Percentiles rank a stretch among this genome's conserved stretches.
These are phyloP conservation scores for Trichomycterus rosablanca DNA, from an alignment of 2,113 vertebrate species.

Conservation along the genomic window DNA sequence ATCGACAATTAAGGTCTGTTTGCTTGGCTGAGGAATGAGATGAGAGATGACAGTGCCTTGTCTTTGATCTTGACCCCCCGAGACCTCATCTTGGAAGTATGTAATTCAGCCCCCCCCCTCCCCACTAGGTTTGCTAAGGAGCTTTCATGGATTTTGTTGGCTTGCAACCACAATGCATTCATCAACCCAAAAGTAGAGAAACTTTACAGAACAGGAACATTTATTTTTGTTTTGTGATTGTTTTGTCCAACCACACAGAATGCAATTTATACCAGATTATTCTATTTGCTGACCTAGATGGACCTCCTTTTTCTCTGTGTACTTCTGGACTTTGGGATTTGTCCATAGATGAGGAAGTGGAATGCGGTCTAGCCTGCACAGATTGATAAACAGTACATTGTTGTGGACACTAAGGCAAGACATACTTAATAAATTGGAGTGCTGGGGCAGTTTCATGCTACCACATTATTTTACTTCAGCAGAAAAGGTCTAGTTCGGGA, in stretches of 20 bases:
- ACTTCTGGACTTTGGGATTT: slow-evolving; percentile 34
- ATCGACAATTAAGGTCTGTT: slow-evolving; percentile 62
- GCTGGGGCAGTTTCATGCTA: slow-evolving; percentile 51
- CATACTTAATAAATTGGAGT: slow-evolving; percentile 54
- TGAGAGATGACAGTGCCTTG: slow-evolving; percentile 58
- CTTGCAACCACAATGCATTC: slow-evolving; percentile 18
- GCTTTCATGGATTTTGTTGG: slow-evolving; percentile 25
- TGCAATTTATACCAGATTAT: slow-evolving; percentile 23
- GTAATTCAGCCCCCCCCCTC: slow-evolving; percentile 33
- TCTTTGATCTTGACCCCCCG: slow-evolving; percentile 61
- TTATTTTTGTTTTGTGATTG: slow-evolving; percentile 10
- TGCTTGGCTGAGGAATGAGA: slow-evolving; percentile 52
- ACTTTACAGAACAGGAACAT: not conserved
- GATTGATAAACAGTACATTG: slow-evolving; percentile 67
- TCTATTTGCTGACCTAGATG: slow-evolving; percentile 17
- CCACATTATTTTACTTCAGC: slow-evolving; percentile 58
- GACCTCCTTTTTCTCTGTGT: slow-evolving; percentile 5
- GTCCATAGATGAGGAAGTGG: slow-evolving; percentile 47
- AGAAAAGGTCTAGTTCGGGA: slow-evolving; percentile 55
- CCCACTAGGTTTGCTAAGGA: slow-evolving; percentile 41
- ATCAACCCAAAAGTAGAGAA: slow-evolving; percentile 19
- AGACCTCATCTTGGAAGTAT: slow-evolving; percentile 56
- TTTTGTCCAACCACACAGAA: slow-evolving; percentile 31
- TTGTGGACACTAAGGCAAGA: slow-evolving; percentile 55
- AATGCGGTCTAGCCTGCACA: slow-evolving; percentile 52